Conservation (phyloP, 2,113 vertebrate species). For the Silurus meridionalis region DNA sequence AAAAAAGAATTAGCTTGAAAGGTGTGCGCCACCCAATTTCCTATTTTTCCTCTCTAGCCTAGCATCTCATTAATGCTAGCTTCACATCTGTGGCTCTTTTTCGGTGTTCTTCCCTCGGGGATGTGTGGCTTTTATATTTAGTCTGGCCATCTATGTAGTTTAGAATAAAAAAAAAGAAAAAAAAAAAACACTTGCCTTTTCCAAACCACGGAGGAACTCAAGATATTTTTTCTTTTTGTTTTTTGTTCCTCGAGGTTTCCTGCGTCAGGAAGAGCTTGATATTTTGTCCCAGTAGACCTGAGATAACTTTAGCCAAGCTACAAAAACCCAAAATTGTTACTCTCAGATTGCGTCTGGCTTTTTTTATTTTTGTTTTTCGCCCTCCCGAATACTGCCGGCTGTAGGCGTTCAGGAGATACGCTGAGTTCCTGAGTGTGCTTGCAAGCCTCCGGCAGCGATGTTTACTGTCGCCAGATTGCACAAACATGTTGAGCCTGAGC, state of each 20-base stretch:
- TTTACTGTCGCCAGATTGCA: conserved; percentile 49
- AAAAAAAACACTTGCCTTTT: conserved; percentile 13
- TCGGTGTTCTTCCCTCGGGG: not conserved
- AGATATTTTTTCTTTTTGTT: not conserved
- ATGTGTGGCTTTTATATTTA: conserved; percentile 38
- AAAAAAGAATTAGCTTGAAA: conserved; percentile 62
- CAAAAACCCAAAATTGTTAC: conserved; percentile 34
- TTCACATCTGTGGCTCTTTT: conserved; percentile 22
- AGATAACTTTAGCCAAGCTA: conserved; percentile 40
- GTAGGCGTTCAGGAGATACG: conserved; percentile 1
- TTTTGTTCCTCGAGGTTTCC: not conserved
- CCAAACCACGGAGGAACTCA: conserved; percentile 14
- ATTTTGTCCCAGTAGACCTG: conserved; percentile 16
- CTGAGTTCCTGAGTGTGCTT: conserved; percentile 10
- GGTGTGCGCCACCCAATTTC: conserved; percentile 62
- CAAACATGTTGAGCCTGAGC: conserved; percentile 49
- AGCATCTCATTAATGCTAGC: conserved; percentile 26
- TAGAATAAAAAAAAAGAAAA: not conserved
- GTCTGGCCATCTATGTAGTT: conserved; percentile 32
- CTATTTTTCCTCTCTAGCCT: conserved; percentile 57
- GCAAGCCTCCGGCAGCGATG: conserved; percentile 18
- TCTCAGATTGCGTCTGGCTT: not conserved
- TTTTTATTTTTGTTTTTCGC: not conserved
- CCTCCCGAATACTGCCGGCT: conserved; percentile 3
- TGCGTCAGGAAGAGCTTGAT: conserved; percentile 29